These are phyloP conservation scores for Drosophila persimilis DNA, from an alignment of 1,140 invertebrate genomes.

Conservation along the genomic window DNA sequence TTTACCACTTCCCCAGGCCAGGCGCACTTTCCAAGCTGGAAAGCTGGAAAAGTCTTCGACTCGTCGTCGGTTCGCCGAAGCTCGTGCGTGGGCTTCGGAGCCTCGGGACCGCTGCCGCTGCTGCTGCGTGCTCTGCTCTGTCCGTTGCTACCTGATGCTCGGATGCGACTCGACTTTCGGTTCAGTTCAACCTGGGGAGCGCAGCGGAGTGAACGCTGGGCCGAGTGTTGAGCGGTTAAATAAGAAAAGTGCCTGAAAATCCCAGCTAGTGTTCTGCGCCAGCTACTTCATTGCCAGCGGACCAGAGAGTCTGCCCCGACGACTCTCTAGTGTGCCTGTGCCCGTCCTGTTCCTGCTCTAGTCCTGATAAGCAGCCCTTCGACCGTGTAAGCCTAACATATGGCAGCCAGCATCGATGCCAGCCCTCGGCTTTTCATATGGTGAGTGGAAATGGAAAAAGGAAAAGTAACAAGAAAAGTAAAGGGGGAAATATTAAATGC, in stretches of 20 bases:
- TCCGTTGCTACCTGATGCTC: conserved; percentile 66
- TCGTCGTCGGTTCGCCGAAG: conserved; percentile 13
- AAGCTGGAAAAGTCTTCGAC: neutral
- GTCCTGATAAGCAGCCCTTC: conserved; percentile 42
- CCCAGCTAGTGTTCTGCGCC: conserved; percentile 73
- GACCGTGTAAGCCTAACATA: conserved; percentile 61
- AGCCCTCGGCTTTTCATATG: conserved; percentile 55
- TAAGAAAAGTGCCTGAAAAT: conserved; percentile 75
- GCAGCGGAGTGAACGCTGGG: conserved; percentile 71
- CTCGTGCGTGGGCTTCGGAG: neutral
- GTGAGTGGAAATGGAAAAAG: conserved; percentile 26
- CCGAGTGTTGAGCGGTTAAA: conserved; percentile 80
- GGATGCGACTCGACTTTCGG: conserved; percentile 14
- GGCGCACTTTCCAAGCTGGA: conserved; percentile 54
- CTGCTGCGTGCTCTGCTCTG: conserved; percentile 12
- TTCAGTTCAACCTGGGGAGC: conserved; percentile 82
- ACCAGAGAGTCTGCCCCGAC: conserved; percentile 49
- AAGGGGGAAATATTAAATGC: conserved; percentile 1
- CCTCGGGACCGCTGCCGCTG: conserved; percentile 12
- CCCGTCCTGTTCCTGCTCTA: conserved; percentile 23
- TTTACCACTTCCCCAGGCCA: conserved; percentile 55
- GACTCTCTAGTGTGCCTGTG: conserved; percentile 6
- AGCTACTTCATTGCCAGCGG: conserved; percentile 62
- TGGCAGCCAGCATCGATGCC: conserved; percentile 63
- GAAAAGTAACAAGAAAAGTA: neutral